These are phyloP conservation scores for Otis tarda DNA, from an alignment of 2,113 vertebrate species.

Conservation along the genomic window DNA sequence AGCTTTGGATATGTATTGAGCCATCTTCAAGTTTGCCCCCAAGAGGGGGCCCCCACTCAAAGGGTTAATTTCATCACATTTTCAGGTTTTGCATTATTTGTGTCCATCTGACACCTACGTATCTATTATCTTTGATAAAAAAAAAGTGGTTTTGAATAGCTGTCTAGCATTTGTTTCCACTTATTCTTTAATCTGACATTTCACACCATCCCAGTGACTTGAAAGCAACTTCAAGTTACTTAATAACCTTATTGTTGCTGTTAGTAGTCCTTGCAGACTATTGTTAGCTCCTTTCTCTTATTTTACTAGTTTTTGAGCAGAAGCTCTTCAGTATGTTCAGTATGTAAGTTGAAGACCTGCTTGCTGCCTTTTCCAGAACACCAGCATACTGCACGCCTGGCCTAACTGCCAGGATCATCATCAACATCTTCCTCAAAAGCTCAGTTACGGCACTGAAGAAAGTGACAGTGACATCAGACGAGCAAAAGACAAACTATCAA, in stretches of 20 bases:
- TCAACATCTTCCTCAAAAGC: background rate
- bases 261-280: background rate
- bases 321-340: background rate
- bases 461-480: accelerated
- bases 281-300: background rate
- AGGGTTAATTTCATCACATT: background rate
- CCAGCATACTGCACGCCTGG: background rate
- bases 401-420: background rate
- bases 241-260: background rate
- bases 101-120: background rate
- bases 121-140: background rate
- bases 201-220: background rate
- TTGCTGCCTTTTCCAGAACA: background rate
- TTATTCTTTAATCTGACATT: background rate
- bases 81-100: background rate
- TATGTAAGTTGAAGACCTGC: background rate
- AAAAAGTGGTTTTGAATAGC: background rate
- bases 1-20: background rate
- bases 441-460: background rate
- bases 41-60: background rate
- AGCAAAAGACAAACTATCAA: background rate
- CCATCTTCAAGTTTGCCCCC: background rate
- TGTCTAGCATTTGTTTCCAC: background rate
- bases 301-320: background rate
- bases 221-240: background rate